Base-by-base conservation (phyloP, 2,113 vertebrate species). In the Microcebus lehilahytsara region DNA sequence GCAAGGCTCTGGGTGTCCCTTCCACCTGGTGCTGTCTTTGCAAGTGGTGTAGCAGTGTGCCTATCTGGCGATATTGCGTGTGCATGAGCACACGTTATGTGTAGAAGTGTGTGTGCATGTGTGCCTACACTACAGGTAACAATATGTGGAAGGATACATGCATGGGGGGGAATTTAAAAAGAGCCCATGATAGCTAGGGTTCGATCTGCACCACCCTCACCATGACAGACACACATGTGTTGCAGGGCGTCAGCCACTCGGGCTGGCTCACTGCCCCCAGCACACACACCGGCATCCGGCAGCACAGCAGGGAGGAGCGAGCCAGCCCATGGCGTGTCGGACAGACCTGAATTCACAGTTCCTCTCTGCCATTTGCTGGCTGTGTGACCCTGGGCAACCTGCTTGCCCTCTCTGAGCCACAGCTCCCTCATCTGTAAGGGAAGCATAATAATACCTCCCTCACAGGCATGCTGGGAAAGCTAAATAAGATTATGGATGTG, bases 381-480 rank as follows among this genome's bases (percentile, higher is more conserved):
- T 96, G 89, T 89, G 22, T 89, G 72, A 80, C 80, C 58, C 5
- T 17, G 19, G 66, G 58, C 27, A 66, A 40, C 25, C 37, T 66
- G 62, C 90, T 93, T 16, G 66, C 64, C 85, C 34, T 97, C 95
- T 98, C 96, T 96, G 95, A 95, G 37, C 62, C 83, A 67, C 83
- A 60, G 71, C 10, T 46, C 85, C 89, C 51, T 84, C 51, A 27
- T 42, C n/a, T 62, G 3, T 71, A 75, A 95, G 58, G 17, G 27
- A 89, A 94, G 42, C 49, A 75, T 46, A 60, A 71, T 19, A 64
- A 40, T 22, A 75, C 30, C 9, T 34, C 49, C 72, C 40, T 20
- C 0, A 25, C 34, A 62, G 46, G 27, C 53, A 71, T 30, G 51
- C 88, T 58, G 78, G 46, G 62, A 95, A 89, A 62, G 77, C 88